Evolutionary conservation across 2,113 vertebrate genomes (phyloP).

Genomic region (Lycaon pictus): DNA sequence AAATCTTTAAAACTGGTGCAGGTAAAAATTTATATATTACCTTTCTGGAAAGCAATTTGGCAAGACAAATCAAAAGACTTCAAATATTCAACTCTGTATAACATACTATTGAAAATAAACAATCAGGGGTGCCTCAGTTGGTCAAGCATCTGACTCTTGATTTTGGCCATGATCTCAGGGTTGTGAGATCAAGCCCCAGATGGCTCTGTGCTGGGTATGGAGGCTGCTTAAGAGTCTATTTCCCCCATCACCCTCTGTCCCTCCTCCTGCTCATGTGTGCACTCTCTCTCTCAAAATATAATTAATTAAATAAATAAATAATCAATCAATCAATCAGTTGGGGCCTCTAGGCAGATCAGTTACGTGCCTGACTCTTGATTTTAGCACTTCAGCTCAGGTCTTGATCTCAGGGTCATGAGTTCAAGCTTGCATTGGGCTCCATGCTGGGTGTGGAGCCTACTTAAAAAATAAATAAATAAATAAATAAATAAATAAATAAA

Average conservation of each 20-base stretch:
- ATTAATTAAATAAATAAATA: background rate
- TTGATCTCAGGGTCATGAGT: background rate
- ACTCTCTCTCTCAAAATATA: background rate
- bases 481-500: background rate
- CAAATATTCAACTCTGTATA: background rate
- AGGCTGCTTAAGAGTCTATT: background rate
- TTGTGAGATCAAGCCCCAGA: background rate
- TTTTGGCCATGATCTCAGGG: background rate
- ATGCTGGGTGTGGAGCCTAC: background rate
- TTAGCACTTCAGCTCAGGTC: background rate
- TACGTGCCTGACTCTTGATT: background rate
- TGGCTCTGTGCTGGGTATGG: background rate
- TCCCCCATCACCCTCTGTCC: background rate
- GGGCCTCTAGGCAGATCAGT: background rate
- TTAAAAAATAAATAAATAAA: background rate
- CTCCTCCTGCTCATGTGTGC: background rate
- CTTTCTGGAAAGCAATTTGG: slow-evolving; percentile 28
- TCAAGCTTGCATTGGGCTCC: background rate
- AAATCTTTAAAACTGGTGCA: background rate
- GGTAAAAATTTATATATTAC: background rate
- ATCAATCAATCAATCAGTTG: background rate
- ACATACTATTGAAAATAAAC: slow-evolving; percentile 23
- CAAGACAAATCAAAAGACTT: background rate
- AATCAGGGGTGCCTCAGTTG: background rate
- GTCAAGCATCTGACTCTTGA: background rate